Conservation (phyloP, 92 coral and sea anemone genomes). For the Diadumene lineata region DNA sequence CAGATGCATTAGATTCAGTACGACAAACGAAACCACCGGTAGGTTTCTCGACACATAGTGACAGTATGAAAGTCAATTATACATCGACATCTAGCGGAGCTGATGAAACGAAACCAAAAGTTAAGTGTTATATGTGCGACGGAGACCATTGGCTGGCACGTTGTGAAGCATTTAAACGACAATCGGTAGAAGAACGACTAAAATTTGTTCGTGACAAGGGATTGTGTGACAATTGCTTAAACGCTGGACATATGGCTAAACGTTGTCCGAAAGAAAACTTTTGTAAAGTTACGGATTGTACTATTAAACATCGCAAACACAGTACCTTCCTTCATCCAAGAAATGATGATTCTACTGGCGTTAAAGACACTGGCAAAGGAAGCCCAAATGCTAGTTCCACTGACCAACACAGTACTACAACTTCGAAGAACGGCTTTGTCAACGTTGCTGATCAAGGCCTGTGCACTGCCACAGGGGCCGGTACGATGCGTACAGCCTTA, state of each 20-base stretch:
- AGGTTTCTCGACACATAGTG: background rate
- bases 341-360: background rate
- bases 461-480: conserved; percentile 22
- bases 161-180: background rate
- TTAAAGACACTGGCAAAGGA: background rate
- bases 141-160: conserved; percentile 3
- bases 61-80: no score
- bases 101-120: background rate
- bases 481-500: conserved; percentile 7
- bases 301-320: conserved; percentile 5
- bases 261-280: background rate
- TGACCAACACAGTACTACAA: background rate
- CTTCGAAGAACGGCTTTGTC: conserved; percentile 8
- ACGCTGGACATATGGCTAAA: background rate
- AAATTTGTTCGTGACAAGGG: background rate
- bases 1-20: background rate
- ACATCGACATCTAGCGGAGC: no score
- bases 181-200: background rate
- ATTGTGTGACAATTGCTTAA: background rate
- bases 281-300: background rate
- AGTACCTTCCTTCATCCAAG: background rate
- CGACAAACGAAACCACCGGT: background rate
- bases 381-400: background rate
- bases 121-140: background rate
- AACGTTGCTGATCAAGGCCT: conserved; percentile 3